Evolutionary conservation across 2,888 invertebrate genomes (phyloP).

Genomic region (Anthoptus insignis): DNA sequence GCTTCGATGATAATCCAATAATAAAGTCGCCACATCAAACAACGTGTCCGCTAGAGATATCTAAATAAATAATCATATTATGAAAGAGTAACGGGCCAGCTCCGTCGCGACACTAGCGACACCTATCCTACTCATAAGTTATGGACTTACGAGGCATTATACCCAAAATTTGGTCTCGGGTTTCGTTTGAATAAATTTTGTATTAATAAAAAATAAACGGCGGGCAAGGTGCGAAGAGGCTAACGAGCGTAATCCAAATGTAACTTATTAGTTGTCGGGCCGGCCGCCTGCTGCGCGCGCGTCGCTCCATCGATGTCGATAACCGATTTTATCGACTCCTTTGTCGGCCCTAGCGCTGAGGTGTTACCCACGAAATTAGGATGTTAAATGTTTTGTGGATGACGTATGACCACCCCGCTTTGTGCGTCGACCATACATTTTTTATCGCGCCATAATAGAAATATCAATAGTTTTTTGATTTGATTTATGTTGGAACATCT

Average conservation of each 20-base stretch:
- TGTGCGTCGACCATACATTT: slow-evolving; percentile 57
- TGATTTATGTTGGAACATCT: slow-evolving; percentile 51
- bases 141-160: slow-evolving; percentile 79
- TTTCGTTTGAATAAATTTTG: slow-evolving; percentile 81
- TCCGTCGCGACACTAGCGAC: slow-evolving; percentile 54
- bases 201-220: slow-evolving; percentile 82
- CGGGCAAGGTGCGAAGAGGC: slow-evolving; percentile 83
- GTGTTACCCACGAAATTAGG: slow-evolving; percentile 84
- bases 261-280: slow-evolving; percentile 81
- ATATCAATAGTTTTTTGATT: slow-evolving; percentile 71
- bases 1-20: slow-evolving; percentile 37
- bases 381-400: slow-evolving; percentile 83
- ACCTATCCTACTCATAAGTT: slow-evolving; percentile 78
- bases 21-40: slow-evolving; percentile 29
- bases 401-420: slow-evolving; percentile 77
- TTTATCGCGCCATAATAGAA: slow-evolving; percentile 68
- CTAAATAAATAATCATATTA: slow-evolving; percentile 61
- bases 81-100: slow-evolving; percentile 65
- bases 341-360: slow-evolving; percentile 83
- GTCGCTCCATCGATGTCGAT: slow-evolving; percentile 64
- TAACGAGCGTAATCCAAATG: slow-evolving; percentile 85
- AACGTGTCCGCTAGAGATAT: slow-evolving; percentile 43
- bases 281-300: slow-evolving; percentile 75
- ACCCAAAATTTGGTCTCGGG: slow-evolving; percentile 69
- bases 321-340: slow-evolving; percentile 79